These are phyloP conservation scores for Euborellia annulipes DNA, from an alignment of 1,140 invertebrate genomes.

Conservation along the genomic window DNA sequence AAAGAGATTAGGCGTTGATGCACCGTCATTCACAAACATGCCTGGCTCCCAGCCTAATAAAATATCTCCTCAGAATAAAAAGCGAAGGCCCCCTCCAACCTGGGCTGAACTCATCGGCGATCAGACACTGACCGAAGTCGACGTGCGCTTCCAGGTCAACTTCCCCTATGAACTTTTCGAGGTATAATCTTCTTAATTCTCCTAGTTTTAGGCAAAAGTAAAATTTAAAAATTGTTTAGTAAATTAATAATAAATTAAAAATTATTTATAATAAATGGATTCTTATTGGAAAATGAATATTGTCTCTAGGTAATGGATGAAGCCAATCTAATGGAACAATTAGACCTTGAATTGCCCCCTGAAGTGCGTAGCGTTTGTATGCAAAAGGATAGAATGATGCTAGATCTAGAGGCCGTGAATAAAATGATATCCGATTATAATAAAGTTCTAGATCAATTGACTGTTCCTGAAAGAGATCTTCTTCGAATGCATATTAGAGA, in stretches of 20 bases:
- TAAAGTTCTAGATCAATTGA: conserved; percentile 35
- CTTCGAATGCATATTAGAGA: conserved; percentile 49
- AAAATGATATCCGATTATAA: conserved; percentile 45
- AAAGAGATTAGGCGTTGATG: too few species aligned
- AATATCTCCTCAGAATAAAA: too few species aligned
- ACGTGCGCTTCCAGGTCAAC: conserved; percentile 45
- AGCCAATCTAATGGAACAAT: conserved; percentile 52
- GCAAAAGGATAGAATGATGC: conserved; percentile 47
- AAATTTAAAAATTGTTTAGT: too few species aligned
- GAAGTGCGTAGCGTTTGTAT: conserved; percentile 49
- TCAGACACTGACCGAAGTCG: conserved; percentile 43
- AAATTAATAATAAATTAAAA: too few species aligned
- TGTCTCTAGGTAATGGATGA: conserved; percentile 48
- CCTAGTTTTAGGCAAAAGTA: background rate
- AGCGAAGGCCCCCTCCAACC: conserved; percentile 23
- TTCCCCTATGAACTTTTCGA: conserved; percentile 49
- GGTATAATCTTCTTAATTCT: conserved; percentile 21
- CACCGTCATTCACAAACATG: too few species aligned
- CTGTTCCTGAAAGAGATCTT: conserved; percentile 37
- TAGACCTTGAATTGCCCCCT: conserved; percentile 52
- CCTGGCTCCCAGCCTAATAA: too few species aligned
- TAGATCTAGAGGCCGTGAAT: conserved; percentile 39
- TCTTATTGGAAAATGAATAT: too few species aligned
- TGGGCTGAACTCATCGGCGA: conserved; percentile 48
- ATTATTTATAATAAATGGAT: too few species aligned